Conservation (phyloP, 2,888 invertebrate genomes). For the Phania funesta region DNA sequence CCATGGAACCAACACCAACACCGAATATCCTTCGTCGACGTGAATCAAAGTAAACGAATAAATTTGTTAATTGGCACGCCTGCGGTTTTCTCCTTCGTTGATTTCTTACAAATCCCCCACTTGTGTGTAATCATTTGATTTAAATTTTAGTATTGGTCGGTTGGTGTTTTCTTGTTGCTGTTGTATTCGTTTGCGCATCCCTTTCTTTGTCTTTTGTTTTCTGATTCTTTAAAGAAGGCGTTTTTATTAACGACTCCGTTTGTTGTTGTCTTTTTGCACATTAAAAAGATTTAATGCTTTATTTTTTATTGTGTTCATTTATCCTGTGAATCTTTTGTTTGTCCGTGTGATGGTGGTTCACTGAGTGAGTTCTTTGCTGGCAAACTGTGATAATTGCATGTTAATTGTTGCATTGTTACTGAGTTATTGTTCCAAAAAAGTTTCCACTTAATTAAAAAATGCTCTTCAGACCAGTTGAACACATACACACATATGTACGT, state of each 20-base stretch:
- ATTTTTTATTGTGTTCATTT: slow-evolving; percentile 29
- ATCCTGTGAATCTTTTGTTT: slow-evolving; percentile 29
- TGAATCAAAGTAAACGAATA: slow-evolving; percentile 6
- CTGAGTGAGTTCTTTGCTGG: slow-evolving; percentile 24
- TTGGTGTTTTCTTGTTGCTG: not conserved
- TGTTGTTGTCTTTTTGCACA: slow-evolving; percentile 55
- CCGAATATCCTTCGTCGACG: slow-evolving; percentile 10
- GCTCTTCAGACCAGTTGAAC: not conserved
- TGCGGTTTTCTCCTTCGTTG: slow-evolving; percentile 9
- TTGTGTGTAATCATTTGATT: slow-evolving; percentile 13
- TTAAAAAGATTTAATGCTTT: slow-evolving; percentile 58
- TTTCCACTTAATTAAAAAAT: slow-evolving; percentile 53
- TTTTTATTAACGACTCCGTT: slow-evolving; percentile 62
- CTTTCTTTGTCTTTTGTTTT: not conserved
- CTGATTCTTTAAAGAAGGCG: slow-evolving; percentile 34
- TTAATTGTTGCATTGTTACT: slow-evolving; percentile 76
- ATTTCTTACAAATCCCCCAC: slow-evolving; percentile 41
- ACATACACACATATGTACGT: not conserved
- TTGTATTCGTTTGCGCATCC: not conserved
- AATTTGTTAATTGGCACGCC: slow-evolving; percentile 56
- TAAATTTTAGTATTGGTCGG: not conserved
- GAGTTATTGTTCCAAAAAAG: slow-evolving; percentile 54
- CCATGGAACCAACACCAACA: not conserved
- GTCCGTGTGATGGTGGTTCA: not conserved
- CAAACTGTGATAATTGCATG: slow-evolving; percentile 77